Evolutionary conservation across 2,888 invertebrate genomes (phyloP).

Genomic region (Hymenopus coronatus): DNA sequence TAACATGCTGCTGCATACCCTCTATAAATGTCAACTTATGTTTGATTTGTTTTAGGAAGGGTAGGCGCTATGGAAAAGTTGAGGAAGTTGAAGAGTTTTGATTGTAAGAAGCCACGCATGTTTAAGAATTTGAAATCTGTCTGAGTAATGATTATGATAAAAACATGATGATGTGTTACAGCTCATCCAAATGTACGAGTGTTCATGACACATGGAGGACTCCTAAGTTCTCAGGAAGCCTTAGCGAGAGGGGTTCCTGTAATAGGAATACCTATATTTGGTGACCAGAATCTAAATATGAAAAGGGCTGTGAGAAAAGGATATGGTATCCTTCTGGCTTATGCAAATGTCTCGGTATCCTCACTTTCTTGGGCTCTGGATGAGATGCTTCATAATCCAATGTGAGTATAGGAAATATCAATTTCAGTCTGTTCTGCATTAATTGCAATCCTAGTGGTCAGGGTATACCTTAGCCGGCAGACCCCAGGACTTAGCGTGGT

Average conservation of each 20-base stretch:
- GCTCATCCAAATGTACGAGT: constrained; percentile 55
- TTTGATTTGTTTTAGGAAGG: no score
- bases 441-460: no score
- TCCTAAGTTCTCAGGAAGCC: constrained; percentile 56
- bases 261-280: constrained; percentile 53
- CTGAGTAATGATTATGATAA: no score
- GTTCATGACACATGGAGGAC: constrained; percentile 60
- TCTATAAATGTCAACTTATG: no score
- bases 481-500: no score
- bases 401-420: background rate
- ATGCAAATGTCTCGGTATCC: constrained; percentile 45
- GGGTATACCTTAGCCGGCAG: no score
- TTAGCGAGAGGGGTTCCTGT: constrained; percentile 51
- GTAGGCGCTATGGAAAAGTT: no score
- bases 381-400: constrained; percentile 46
- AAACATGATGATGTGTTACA: constrained; percentile 35
- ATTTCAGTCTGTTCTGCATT: no score
- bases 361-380: constrained; percentile 47
- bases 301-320: constrained; percentile 53
- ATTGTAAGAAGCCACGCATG: no score
- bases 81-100: no score
- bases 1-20: no score
- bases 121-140: no score
- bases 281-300: constrained; percentile 56
- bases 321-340: constrained; percentile 47